These are phyloP conservation scores for Tiphia femorata DNA, from an alignment of 2,888 invertebrate genomes.

Conservation along the genomic window DNA sequence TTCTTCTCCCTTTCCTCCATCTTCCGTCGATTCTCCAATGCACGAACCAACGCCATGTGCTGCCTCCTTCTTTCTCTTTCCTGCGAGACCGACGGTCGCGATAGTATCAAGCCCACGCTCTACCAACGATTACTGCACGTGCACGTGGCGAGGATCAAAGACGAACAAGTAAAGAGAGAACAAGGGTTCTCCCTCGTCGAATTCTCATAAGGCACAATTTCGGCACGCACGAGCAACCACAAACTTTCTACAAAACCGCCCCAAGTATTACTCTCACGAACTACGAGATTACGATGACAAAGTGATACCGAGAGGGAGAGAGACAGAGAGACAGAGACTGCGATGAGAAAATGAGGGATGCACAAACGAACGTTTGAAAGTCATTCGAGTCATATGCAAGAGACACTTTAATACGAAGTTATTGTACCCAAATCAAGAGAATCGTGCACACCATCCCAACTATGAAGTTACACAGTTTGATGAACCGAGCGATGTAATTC, in stretches of 20 bases:
- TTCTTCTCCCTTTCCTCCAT: constrained; percentile 89
- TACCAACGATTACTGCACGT: too few species aligned
- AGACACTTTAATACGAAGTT: too few species aligned
- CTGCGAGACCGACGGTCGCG: constrained; percentile 68
- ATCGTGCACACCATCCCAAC: constrained; percentile 38
- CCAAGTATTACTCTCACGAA: constrained; percentile 41
- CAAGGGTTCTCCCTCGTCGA: background rate
- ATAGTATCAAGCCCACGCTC: background rate
- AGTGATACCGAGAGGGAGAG: background rate
- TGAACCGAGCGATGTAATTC: too few species aligned
- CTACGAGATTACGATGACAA: constrained; percentile 21
- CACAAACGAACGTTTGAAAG: constrained; percentile 3
- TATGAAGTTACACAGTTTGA: constrained; percentile 15
- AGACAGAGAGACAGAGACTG: too few species aligned
- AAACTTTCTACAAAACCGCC: constrained; percentile 49
- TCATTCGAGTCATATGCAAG: background rate
- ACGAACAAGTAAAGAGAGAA: background rate
- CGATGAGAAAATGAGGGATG: constrained; percentile 29
- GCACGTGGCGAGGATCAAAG: too few species aligned
- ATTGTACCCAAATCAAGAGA: too few species aligned
- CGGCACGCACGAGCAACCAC: constrained; percentile 41
- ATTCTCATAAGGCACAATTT: constrained; percentile 33
- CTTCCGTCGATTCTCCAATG: constrained; percentile 86
- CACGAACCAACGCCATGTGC: constrained; percentile 90
- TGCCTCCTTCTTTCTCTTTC: constrained; percentile 91